phyloP scores from a whole-genome alignment of 2,113 vertebrate species.

The Setophaga petechia region DNA sequence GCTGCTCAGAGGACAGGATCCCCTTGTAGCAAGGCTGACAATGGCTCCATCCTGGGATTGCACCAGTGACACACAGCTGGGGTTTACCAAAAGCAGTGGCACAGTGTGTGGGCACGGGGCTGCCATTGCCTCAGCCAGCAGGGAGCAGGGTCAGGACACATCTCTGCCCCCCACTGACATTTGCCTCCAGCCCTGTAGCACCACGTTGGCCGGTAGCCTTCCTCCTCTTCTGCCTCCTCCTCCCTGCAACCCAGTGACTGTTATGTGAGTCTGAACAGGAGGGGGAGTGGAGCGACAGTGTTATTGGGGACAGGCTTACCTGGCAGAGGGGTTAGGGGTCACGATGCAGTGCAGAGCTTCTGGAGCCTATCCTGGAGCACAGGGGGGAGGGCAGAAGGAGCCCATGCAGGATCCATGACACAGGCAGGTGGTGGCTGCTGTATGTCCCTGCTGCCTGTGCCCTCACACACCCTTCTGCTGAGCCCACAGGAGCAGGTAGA shows the following conservation, averaged over 20 bases:
- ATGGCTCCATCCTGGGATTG: not conserved
- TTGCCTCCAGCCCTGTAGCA: not conserved
- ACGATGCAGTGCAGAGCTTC: rapidly evolving
- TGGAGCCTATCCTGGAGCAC: not conserved
- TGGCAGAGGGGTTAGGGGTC: not conserved
- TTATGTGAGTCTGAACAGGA: not conserved
- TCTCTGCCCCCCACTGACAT: not conserved
- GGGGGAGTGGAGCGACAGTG: not conserved
- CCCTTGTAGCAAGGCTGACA: rapidly evolving
- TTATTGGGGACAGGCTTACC: not conserved
- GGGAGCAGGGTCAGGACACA: not conserved
- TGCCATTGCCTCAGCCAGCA: rapidly evolving
- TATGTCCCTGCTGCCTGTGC: not conserved
- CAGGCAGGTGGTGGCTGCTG: rapidly evolving
- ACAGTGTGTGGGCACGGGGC: rapidly evolving
- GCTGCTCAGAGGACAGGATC: not conserved
- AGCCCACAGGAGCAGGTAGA: not conserved
- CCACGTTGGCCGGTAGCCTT: not conserved
- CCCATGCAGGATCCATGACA: not conserved
- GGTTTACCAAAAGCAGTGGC: not conserved
- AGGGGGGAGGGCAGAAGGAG: not conserved
- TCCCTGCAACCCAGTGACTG: not conserved
- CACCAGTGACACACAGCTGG: not conserved
- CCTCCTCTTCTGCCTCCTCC: not conserved
- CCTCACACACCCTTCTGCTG: rapidly evolving